Conservation (phyloP, 1,140 invertebrate species). For the Parapsyche elsis region DNA sequence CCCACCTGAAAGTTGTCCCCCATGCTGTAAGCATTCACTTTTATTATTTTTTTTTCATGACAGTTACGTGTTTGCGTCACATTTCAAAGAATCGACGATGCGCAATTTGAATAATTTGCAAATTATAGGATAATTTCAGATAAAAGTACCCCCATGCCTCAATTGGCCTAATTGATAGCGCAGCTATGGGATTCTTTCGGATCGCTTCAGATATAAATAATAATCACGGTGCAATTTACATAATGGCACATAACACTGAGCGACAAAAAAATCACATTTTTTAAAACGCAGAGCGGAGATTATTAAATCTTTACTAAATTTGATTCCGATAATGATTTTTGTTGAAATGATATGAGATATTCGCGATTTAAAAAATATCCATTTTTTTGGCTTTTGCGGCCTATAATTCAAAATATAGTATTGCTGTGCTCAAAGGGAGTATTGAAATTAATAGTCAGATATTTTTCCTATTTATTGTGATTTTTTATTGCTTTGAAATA, state of each 20-base stretch:
- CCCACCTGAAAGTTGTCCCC: slow-evolving; percentile 41
- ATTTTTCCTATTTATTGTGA: too few species aligned
- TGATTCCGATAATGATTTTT: too few species aligned
- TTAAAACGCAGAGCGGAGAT: too few species aligned
- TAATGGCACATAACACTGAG: slow-evolving; percentile 1
- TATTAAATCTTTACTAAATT: too few species aligned
- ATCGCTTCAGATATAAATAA: background rate
- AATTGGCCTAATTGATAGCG: background rate
- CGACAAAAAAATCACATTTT: too few species aligned
- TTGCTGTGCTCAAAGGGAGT: too few species aligned
- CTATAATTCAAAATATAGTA: too few species aligned
- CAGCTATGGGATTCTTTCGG: background rate
- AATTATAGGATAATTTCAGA: background rate
- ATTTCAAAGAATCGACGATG: background rate
- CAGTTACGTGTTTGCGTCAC: background rate
- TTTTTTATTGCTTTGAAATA: too few species aligned
- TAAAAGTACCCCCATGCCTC: background rate
- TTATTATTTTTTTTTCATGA: slow-evolving; percentile 5
- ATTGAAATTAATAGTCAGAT: too few species aligned
- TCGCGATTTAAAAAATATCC: too few species aligned
- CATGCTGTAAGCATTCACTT: slow-evolving; percentile 44
- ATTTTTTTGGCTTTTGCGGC: too few species aligned
- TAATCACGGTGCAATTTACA: background rate
- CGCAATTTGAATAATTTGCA: background rate
- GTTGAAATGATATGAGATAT: too few species aligned